Percentiles rank a stretch among this genome's conserved stretches.
Conservation (phyloP, 2,113 vertebrate species). For the Phrynosoma blainvillii region DNA sequence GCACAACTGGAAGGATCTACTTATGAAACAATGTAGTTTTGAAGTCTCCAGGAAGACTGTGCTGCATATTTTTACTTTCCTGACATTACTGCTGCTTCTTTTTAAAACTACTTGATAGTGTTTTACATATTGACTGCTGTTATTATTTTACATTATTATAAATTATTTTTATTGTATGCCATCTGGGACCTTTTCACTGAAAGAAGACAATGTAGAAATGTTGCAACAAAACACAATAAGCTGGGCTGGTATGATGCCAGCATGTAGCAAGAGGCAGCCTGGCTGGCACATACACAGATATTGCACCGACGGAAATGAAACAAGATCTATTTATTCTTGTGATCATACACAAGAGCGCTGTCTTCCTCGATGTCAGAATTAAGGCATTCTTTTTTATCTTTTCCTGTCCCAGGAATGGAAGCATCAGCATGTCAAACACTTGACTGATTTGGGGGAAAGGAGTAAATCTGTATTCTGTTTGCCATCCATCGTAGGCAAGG, state of each 20-base stretch:
- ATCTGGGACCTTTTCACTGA: background rate
- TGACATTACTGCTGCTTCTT: background rate
- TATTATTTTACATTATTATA: no score
- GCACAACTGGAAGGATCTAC: no score
- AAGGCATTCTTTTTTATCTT: background rate
- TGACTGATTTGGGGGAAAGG: conserved; percentile 20
- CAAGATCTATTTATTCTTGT: background rate
- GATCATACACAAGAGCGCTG: background rate
- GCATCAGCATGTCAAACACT: conserved; percentile 16
- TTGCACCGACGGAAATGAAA: background rate
- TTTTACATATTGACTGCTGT: background rate
- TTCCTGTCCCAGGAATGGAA: conserved; percentile 21
- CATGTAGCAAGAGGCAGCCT: background rate
- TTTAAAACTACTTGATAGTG: background rate
- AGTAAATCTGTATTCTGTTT: conserved; percentile 6
- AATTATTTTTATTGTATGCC: background rate
- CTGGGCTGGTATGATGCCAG: background rate
- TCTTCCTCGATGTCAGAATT: background rate
- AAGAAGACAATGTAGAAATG: background rate
- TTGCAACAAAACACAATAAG: background rate
- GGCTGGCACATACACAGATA: background rate
- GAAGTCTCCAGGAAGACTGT: background rate
- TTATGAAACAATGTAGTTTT: no score
- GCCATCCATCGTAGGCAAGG: conserved; percentile 5
- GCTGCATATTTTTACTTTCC: background rate